Conservation (phyloP, 2,888 invertebrate species). For the Eristalinus sepulchralis region DNA sequence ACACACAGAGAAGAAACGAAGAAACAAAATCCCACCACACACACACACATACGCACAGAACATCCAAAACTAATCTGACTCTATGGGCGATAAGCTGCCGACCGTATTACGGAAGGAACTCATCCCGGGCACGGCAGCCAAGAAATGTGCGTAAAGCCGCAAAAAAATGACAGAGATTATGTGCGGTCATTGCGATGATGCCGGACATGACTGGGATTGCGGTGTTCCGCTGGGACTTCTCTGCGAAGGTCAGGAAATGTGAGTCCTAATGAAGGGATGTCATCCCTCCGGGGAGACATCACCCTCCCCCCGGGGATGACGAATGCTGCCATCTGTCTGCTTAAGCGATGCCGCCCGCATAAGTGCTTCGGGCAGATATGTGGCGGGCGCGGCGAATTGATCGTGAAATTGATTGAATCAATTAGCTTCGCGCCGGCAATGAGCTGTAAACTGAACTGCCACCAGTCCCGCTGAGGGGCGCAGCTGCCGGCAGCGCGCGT, state of each 20-base stretch:
- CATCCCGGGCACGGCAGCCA: conserved; percentile 21
- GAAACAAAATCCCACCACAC: neutral
- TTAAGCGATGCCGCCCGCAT: neutral
- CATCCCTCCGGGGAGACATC: neutral
- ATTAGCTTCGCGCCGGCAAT: conserved; percentile 10
- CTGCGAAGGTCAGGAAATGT: neutral
- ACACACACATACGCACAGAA: neutral
- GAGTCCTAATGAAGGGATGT: conserved; percentile 13
- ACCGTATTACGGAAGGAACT: conserved; percentile 15
- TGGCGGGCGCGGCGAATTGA: neutral
- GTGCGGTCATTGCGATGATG: conserved; percentile 53
- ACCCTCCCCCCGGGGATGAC: neutral
- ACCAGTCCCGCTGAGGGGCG: conserved; percentile 5
- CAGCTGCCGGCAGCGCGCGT: neutral
- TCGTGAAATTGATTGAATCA: conserved; percentile 48
- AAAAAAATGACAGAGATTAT: conserved; percentile 62
- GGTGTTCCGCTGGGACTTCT: neutral
- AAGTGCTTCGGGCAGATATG: neutral
- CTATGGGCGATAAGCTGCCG: conserved; percentile 49
- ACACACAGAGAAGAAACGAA: neutral
- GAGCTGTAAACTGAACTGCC: conserved; percentile 28
- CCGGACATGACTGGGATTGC: neutral
- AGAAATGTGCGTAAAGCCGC: conserved; percentile 55
- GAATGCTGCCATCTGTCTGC: neutral
- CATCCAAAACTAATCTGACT: conserved; percentile 40